Evolutionary conservation across 2,113 vertebrate genomes (phyloP).

Genomic region (Amia ocellicauda): DNA sequence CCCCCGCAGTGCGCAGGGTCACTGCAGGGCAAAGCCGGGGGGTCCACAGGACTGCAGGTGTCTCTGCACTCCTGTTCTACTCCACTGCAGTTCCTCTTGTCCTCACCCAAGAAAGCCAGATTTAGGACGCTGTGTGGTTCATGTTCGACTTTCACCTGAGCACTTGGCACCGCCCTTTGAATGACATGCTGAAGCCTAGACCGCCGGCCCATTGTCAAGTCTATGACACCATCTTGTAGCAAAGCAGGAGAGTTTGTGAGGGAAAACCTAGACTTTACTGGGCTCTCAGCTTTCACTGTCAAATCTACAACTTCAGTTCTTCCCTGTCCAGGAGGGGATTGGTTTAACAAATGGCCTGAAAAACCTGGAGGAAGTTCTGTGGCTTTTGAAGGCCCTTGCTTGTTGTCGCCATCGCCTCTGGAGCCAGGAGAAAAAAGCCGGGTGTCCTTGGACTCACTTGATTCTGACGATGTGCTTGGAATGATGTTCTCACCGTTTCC

Average conservation of each 20-base stretch:
- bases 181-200: constrained; percentile 88
- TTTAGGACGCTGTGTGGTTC: constrained; percentile 75
- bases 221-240: constrained; percentile 88
- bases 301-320: constrained; percentile 79
- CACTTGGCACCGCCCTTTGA: constrained; percentile 76
- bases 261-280: constrained; percentile 64
- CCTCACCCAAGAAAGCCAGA: constrained; percentile 62
- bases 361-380: constrained; percentile 74
- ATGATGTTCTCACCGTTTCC: constrained; percentile 79
- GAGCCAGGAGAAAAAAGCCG: constrained; percentile 67
- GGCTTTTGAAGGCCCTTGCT: constrained; percentile 70
- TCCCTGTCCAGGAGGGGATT: constrained; percentile 69
- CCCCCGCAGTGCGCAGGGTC: constrained; percentile 60
- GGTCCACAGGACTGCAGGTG: constrained; percentile 68
- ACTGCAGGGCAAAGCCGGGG: constrained; percentile 63
- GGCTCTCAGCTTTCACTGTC: constrained; percentile 80
- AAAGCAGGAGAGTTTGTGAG: constrained; percentile 64
- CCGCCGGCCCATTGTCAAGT: constrained; percentile 86
- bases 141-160: constrained; percentile 84
- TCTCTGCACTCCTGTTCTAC: constrained; percentile 62
- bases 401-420: constrained; percentile 64
- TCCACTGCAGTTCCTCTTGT: constrained; percentile 62
- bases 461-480: constrained; percentile 73
- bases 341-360: constrained; percentile 74
- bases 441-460: constrained; percentile 69